A percentile compares a stretch with the other conserved stretches of the same genome.
Conservation (phyloP, 1,140 invertebrate genomes). For the Bombus sibiricus region DNA sequence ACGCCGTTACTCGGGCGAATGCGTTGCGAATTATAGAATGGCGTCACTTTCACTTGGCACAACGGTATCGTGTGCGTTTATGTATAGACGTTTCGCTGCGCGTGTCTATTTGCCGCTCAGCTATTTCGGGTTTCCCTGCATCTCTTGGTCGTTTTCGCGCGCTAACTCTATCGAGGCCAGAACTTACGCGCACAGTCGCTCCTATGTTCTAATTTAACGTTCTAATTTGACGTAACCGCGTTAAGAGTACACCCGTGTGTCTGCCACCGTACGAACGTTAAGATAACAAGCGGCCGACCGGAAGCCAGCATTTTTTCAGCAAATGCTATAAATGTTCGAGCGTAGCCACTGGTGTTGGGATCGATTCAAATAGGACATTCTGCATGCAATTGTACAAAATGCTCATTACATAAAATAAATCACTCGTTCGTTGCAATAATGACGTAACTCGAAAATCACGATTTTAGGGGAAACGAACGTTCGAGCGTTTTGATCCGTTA, state of each 20-base stretch:
- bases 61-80: constrained; percentile 4
- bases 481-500: too few species aligned
- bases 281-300: neutral
- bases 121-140: constrained; percentile 31
- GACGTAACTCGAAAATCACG: too few species aligned
- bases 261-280: neutral
- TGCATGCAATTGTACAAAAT: too few species aligned
- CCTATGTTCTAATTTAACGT: constrained; percentile 59
- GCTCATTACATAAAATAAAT: too few species aligned
- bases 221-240: constrained; percentile 64
- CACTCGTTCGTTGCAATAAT: too few species aligned
- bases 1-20: neutral
- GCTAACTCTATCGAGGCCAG: constrained; percentile 52
- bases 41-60: constrained; percentile 65
- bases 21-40: constrained; percentile 49
- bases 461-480: too few species aligned
- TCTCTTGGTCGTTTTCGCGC: constrained; percentile 19
- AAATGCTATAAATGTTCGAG: too few species aligned
- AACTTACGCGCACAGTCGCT: constrained; percentile 4
- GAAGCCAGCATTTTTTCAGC: neutral
- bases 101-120: constrained; percentile 41
- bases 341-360: too few species aligned
- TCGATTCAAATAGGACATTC: too few species aligned
- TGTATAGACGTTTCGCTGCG: constrained; percentile 1
- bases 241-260: constrained; percentile 25